Conservation (phyloP, 2,113 vertebrate genomes). For the Eretmochelys imbricata region DNA sequence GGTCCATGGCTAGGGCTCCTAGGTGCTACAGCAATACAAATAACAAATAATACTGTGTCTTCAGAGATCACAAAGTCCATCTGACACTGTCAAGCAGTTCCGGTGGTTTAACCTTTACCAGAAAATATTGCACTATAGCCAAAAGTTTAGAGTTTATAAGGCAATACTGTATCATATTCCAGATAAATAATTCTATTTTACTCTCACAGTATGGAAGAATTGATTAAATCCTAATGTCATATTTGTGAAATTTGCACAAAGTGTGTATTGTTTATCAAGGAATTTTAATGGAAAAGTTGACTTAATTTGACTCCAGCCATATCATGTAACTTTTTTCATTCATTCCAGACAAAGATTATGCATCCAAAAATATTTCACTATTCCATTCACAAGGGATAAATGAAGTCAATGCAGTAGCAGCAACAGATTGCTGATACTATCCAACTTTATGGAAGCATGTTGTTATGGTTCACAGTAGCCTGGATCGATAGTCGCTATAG, state of each 20-base stretch:
- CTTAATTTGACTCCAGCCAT: constrained; percentile 70
- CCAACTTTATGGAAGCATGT: constrained; percentile 70
- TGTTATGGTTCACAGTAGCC: constrained; percentile 70
- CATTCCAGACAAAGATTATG: constrained; percentile 72
- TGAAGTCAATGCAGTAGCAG: constrained; percentile 72
- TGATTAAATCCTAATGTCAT: constrained; percentile 68
- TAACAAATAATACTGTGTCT: not conserved
- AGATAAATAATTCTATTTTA: constrained; percentile 69
- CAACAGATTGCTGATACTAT: constrained; percentile 73
- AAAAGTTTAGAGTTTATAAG: constrained; percentile 29
- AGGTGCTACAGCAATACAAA: not conserved
- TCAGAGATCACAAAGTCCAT: not conserved
- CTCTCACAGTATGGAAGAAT: constrained; percentile 64
- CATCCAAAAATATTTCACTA: constrained; percentile 74
- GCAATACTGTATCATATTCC: constrained; percentile 34
- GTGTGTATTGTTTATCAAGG: constrained; percentile 75
- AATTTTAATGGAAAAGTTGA: constrained; percentile 70
- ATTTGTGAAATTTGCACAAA: constrained; percentile 29
- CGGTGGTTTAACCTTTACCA: not conserved
- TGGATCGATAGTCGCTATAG: constrained; percentile 70
- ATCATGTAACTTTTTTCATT: constrained; percentile 65
- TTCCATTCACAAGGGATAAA: constrained; percentile 73
- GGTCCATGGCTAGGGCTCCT: not conserved
- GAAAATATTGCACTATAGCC: constrained; percentile 13
- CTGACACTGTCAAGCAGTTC: not conserved